Conservation (phyloP, 2,888 invertebrate genomes). For the Acleris cristana region DNA sequence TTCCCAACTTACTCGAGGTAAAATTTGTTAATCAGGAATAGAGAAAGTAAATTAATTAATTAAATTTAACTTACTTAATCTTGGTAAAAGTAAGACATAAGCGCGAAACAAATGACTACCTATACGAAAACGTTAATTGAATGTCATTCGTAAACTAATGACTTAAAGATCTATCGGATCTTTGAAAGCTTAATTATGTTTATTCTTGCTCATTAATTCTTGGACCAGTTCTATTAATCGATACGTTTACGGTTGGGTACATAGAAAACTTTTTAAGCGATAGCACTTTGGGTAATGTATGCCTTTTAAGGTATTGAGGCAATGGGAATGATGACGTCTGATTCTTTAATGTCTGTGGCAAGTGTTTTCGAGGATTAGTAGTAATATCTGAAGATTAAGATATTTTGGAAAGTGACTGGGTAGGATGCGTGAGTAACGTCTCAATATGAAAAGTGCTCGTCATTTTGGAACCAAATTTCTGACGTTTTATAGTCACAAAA, state of each 20-base stretch:
- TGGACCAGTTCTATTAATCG: conserved; percentile 70
- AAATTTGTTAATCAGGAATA: too few relatives aligned
- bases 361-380: conserved; percentile 3
- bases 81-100: conserved; percentile 23
- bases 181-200: conserved; percentile 80
- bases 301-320: conserved; percentile 41
- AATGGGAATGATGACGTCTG: conserved; percentile 51
- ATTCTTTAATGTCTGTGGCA: conserved; percentile 29
- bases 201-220: conserved; percentile 72
- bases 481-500: too few relatives aligned
- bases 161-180: conserved; percentile 68
- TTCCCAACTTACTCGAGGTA: too few relatives aligned
- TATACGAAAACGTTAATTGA: conserved; percentile 61
- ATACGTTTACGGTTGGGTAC: conserved; percentile 53
- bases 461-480: background rate
- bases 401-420: conserved; percentile 25
- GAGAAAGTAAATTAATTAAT: background rate
- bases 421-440: conserved; percentile 5
- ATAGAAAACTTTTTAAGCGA: conserved; percentile 58
- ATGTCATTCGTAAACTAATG: conserved; percentile 70
- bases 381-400: conserved; percentile 15
- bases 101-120: conserved; percentile 19
- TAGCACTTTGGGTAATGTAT: conserved; percentile 46
- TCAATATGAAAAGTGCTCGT: background rate
- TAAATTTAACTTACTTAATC: conserved; percentile 6